Conservation (phyloP, 2,888 invertebrate species). For the Agapostemon virescens region DNA sequence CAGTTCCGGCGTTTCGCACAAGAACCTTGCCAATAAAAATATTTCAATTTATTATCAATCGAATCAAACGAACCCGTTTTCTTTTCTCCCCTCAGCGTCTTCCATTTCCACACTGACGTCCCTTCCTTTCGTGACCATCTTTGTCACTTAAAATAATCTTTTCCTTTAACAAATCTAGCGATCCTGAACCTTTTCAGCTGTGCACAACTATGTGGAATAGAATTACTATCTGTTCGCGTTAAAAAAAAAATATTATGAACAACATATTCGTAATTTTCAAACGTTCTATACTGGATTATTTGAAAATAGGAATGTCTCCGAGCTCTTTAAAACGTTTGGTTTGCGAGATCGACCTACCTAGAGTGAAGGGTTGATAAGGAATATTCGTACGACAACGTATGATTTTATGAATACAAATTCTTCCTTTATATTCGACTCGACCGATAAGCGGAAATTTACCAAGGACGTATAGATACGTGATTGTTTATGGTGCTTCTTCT, state of each 20-base stretch:
- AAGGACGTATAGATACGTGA: neutral
- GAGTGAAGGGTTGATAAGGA: neutral
- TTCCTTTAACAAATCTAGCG: neutral
- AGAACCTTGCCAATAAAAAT: neutral
- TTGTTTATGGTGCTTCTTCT: neutral
- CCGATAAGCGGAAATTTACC: neutral
- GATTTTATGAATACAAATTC: neutral
- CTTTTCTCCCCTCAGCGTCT: neutral
- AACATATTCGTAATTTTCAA: neutral
- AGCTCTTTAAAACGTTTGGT: neutral
- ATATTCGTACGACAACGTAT: neutral
- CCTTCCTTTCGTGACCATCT: neutral
- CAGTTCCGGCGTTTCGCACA: constrained; percentile 23
- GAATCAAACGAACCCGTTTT: neutral
- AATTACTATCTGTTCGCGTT: neutral
- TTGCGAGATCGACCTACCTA: neutral
- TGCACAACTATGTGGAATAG: neutral
- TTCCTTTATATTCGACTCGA: neutral
- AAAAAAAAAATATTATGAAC: too few species aligned
- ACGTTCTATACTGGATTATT: neutral
- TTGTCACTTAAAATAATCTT: neutral
- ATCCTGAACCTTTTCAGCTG: neutral
- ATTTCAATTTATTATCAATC: neutral
- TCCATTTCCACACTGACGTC: neutral
- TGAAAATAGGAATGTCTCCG: neutral